Conservation (phyloP, 1,140 invertebrate species). For the Eupristina koningsbergeri region DNA sequence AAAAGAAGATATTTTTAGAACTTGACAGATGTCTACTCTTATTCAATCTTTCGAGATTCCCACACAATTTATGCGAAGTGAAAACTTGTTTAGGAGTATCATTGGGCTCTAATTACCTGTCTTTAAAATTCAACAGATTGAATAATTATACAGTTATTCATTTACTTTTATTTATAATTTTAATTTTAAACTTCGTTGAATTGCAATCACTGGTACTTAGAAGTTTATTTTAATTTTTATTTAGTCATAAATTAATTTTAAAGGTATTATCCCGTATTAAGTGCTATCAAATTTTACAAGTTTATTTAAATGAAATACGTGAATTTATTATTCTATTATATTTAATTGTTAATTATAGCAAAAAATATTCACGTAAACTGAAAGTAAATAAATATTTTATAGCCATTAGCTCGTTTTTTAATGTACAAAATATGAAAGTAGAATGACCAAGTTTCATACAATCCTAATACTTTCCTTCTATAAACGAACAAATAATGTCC, state of each 20-base stretch:
- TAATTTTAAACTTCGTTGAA: neutral
- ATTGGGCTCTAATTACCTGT: neutral
- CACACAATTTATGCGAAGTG: neutral
- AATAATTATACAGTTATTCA: neutral
- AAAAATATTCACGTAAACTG: too few relatives aligned
- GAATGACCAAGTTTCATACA: neutral
- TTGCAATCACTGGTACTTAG: neutral
- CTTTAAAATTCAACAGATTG: neutral
- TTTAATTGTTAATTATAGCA: too few relatives aligned
- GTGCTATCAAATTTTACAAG: too few relatives aligned
- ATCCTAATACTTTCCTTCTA: neutral
- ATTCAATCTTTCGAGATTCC: slow-evolving; percentile 14
- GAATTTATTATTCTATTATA: too few relatives aligned
- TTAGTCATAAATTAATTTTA: too few relatives aligned
- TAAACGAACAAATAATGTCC: too few relatives aligned
- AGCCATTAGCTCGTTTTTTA: too few relatives aligned
- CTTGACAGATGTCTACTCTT: slow-evolving; percentile 26
- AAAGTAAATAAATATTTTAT: too few relatives aligned
- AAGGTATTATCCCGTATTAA: too few relatives aligned
- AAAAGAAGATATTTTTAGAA: slow-evolving; percentile 33
- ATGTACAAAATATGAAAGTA: too few relatives aligned
- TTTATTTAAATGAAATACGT: too few relatives aligned
- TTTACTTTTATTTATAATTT: neutral
- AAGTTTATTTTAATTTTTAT: too few relatives aligned
- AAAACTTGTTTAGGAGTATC: neutral